Base-by-base conservation (phyloP, 2,113 vertebrate genomes). In the Oenanthe melanoleuca region DNA sequence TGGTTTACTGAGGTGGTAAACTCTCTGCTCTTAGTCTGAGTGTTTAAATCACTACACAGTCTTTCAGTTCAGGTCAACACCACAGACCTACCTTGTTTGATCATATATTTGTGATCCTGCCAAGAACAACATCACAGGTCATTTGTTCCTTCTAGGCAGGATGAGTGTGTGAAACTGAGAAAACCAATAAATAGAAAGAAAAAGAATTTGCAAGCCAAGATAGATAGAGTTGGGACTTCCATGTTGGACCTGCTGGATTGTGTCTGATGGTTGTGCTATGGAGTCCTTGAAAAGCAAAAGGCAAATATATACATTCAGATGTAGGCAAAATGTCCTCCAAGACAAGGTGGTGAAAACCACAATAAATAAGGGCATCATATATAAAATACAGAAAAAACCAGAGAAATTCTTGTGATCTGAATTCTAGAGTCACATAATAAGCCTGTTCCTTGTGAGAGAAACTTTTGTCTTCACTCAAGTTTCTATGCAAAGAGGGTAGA, bases 201-300 rank as follows among this genome's bases (percentile, higher is more conserved):
- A 86, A 91, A 53, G 3, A 70, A 24, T 11, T 49, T 28, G 17
- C 3, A 65, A 50, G 28, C 1, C 9, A 69, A 80, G 4, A 20
- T 52, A 31, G 6, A 9, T 31, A 12, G 4, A 11, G 3, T 47
- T 64, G 20, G 42, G 33, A 20, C 7, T 63, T 70, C 31, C 14
- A 18, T 20, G 4, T 25, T 87, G 21, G 29, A 86, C 11, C 1
- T 59, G 57, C 63, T 47, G 34, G 8, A 33, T 38, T 75, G 10
- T 38, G 34, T 82, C 44, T 75, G 25, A 55, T 28, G 3, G 29
- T 64, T 0, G 0, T 8, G 3, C 5, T 59, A 19, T 3, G 1
- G 19, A 52, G 23, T 75, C 15, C 22, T 45, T 38, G 25, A 17
- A 52, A 82, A 82, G 61, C 4, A 60, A 70, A 91, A 74, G 4